Percentiles rank a stretch among this genome's conserved stretches.
phyloP scores from a whole-genome alignment of 2,797 vertebrate genomes.

The Scomberomorus guttatus region DNA sequence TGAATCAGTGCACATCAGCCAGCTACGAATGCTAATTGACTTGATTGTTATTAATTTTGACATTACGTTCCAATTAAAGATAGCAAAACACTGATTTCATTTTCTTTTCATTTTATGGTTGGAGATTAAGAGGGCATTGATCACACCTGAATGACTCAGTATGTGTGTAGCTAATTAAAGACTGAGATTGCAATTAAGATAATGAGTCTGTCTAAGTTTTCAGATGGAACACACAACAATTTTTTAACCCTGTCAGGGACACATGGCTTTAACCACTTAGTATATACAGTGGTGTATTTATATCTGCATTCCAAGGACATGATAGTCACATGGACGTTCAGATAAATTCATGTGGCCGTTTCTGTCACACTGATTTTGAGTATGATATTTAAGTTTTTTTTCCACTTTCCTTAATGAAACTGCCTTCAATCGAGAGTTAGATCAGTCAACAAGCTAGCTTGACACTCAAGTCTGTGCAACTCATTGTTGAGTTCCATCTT shows the following conservation, averaged over 20 bases:
- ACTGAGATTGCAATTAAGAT: slow-evolving; percentile 84
- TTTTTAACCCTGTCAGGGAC: slow-evolving; percentile 56
- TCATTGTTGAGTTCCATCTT: not conserved
- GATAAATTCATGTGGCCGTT: too few species aligned
- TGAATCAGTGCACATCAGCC: slow-evolving; percentile 67
- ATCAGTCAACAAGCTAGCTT: not conserved
- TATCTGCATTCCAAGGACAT: not conserved
- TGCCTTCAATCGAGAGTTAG: not conserved
- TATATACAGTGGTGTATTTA: not conserved
- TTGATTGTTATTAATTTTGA: slow-evolving; percentile 85
- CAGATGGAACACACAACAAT: slow-evolving; percentile 59
- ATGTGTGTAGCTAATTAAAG: slow-evolving; percentile 80
- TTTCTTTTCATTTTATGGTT: slow-evolving; percentile 78
- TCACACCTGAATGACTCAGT: slow-evolving; percentile 80
- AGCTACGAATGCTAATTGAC: slow-evolving; percentile 75
- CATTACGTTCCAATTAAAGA: slow-evolving; percentile 84
- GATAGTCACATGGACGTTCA: not conserved
- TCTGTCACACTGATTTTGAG: too few species aligned
- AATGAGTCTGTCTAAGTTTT: slow-evolving; percentile 74
- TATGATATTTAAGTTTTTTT: too few species aligned
- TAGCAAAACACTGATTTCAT: slow-evolving; percentile 83
- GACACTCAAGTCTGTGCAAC: not conserved
- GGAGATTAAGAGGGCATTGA: slow-evolving; percentile 80
- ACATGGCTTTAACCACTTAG: slow-evolving; percentile 14
- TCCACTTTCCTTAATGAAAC: not conserved